A percentile compares a stretch with the other conserved stretches of the same genome.
phyloP scores from a whole-genome alignment of 1,140 invertebrate genomes.

The Aphidius ervi region DNA sequence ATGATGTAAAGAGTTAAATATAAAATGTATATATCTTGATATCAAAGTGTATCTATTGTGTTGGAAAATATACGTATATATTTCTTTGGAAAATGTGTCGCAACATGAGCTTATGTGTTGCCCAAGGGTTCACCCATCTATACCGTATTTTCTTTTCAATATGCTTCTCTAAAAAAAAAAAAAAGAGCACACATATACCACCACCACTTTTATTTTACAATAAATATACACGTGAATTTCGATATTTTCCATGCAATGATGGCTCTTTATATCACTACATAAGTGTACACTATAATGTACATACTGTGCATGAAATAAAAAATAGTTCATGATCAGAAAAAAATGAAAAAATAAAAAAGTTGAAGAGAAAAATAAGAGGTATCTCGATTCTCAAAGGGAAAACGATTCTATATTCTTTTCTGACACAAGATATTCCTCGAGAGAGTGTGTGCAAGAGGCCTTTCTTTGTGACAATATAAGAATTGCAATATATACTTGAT shows the following conservation, averaged over 20 bases:
- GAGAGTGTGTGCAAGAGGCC: not conserved
- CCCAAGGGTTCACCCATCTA: constrained; percentile 2
- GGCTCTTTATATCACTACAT: constrained; percentile 2
- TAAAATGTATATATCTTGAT: not conserved
- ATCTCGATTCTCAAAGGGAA: constrained; percentile 15
- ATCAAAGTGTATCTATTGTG: not conserved
- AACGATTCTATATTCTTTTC: constrained; percentile 18
- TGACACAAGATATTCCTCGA: not conserved
- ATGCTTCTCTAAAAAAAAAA: not conserved
- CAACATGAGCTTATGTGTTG: not conserved
- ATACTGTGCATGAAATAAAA: no score
- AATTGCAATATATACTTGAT: constrained; percentile 19
- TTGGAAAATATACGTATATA: no score
- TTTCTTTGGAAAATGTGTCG: no score
- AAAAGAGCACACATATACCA: not conserved
- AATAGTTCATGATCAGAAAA: no score
- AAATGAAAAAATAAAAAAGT: no score
- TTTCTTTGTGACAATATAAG: constrained; percentile 19
- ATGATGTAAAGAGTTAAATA: no score
- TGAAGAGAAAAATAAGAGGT: no score
- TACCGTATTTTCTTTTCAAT: constrained; percentile 1
- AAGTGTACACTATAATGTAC: not conserved
- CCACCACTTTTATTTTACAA: constrained; percentile 13
- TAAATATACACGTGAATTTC: constrained; percentile 16
- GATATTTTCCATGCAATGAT: constrained; percentile 19